Evolutionary conservation across 2,888 invertebrate genomes (phyloP).

Genomic region (Thelaira solivaga): DNA sequence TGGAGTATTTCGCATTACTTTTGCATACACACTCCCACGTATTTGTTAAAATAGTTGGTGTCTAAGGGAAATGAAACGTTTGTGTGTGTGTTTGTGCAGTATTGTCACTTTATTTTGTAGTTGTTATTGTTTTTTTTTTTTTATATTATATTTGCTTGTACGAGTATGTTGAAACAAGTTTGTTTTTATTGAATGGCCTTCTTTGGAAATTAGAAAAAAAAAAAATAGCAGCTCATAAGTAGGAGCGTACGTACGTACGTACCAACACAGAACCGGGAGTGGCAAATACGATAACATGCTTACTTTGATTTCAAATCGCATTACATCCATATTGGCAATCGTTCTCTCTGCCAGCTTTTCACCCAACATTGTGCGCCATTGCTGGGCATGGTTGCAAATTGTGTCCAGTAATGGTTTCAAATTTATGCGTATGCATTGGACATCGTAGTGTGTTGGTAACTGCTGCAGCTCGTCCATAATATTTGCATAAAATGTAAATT

Average conservation of each 20-base stretch:
- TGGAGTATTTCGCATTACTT: no score
- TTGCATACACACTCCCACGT: no score
- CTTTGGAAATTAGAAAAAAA: no score
- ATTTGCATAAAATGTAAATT: slow-evolving; percentile 89
- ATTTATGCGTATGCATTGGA: slow-evolving; percentile 85
- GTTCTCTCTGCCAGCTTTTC: slow-evolving; percentile 83
- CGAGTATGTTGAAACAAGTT: no score
- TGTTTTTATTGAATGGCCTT: no score
- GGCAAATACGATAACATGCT: slow-evolving; percentile 68
- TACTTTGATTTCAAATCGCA: slow-evolving; percentile 85
- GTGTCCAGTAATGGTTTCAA: slow-evolving; percentile 83
- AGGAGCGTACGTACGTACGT: not conserved
- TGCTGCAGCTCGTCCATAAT: slow-evolving; percentile 83
- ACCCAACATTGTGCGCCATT: slow-evolving; percentile 89
- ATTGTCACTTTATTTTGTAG: no score
- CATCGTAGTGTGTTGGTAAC: slow-evolving; percentile 81
- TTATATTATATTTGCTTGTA: no score
- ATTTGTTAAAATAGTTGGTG: no score
- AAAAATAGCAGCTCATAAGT: no score
- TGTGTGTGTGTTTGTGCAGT: no score
- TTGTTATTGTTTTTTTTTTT: no score
- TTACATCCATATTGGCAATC: slow-evolving; percentile 82
- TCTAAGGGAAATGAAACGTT: no score
- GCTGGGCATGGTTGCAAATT: slow-evolving; percentile 84
- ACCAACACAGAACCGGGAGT: not conserved